Evolutionary conservation across 30 jellyfish, hydroid and myxozoan genomes (phyloP), one percentile per base, ranked within the genome.

Genomic region (Chrysaora quinquecirrha): DNA sequence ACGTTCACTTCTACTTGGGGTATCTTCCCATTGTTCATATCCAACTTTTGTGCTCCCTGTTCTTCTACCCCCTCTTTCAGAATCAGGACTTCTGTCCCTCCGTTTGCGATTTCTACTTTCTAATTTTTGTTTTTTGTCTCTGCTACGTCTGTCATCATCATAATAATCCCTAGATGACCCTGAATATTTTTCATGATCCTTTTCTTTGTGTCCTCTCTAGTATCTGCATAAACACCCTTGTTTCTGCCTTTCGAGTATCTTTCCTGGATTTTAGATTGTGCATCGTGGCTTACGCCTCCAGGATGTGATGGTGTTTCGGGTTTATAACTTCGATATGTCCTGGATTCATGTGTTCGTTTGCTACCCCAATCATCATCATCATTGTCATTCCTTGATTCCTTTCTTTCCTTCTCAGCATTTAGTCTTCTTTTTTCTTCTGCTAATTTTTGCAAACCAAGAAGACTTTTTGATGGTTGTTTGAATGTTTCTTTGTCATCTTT

Each of bases 251-350:
- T 93, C 48, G 89, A 97, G 33, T 83, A 64, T 32, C 98, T 56
- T 47, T 66, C 90, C 24, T 87, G 76, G 34, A 93, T 82, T 28
- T 80, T 76, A 1, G 88, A 84, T 31, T 69, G 78, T 0, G 97
- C 96, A 4, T 81, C 91, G 32, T 93, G 80, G 46, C 87, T 93
- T 0, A 93, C 98, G 28, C 98, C 98, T 16, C 98, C 98, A 32
- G 98, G 96, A 76, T 93, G 75, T 11, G 98, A 93, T 11, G 98
- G 98, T 2, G 98, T 93, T 43, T 93, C 98, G 19, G 98, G 98
- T 34, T 76, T 85, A 58, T 87, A 86, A n/a, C 90, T 38, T 30
- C 98, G 83, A 58, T 93, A 93, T 19, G 78, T 16, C 68, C 68
- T 52, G 19, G 68, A 52, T 75, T 34, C 90, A 63, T 46, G 61